Conservation (phyloP, 2,113 vertebrate genomes). For the Megaleporinus macrocephalus region DNA sequence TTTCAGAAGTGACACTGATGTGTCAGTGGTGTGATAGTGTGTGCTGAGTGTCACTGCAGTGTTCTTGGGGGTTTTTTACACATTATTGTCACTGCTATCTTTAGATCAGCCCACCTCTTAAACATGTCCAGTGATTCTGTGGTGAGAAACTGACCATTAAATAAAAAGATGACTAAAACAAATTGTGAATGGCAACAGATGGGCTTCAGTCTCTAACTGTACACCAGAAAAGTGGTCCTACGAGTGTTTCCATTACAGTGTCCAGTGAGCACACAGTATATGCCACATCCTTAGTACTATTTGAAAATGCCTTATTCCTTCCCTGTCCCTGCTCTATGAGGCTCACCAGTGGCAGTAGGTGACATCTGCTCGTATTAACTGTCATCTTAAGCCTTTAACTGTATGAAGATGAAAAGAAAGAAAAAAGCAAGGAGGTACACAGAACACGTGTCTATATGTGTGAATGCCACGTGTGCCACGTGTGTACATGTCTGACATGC, state of each 20-base stretch:
- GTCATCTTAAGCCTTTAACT: slow-evolving; percentile 18
- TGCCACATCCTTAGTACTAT: too few relatives aligned
- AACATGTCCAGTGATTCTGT: not conserved
- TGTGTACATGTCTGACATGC: not conserved
- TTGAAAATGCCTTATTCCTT: too few relatives aligned
- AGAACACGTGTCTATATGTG: slow-evolving; percentile 3
- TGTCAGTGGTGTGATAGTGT: too few relatives aligned
- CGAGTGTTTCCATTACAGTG: not conserved
- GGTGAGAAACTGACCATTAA: not conserved
- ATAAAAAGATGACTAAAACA: not conserved
- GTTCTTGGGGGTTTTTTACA: not conserved
- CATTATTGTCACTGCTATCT: not conserved
- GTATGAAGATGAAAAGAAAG: slow-evolving; percentile 15
- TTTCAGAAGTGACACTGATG: not conserved
- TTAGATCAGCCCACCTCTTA: not conserved
- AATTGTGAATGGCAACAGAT: not conserved
- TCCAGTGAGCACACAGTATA: too few relatives aligned
- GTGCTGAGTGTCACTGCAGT: too few relatives aligned
- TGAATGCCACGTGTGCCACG: not conserved
- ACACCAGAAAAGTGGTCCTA: not conserved
- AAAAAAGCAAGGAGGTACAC: not conserved
- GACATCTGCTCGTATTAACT: slow-evolving; percentile 19
- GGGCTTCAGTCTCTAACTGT: not conserved
- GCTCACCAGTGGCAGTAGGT: not conserved
- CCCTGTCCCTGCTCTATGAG: too few relatives aligned